Evolutionary conservation across 2,113 vertebrate genomes (phyloP), one percentile per base, ranked within the genome.

Genomic region (Phodopus roborovskii): DNA sequence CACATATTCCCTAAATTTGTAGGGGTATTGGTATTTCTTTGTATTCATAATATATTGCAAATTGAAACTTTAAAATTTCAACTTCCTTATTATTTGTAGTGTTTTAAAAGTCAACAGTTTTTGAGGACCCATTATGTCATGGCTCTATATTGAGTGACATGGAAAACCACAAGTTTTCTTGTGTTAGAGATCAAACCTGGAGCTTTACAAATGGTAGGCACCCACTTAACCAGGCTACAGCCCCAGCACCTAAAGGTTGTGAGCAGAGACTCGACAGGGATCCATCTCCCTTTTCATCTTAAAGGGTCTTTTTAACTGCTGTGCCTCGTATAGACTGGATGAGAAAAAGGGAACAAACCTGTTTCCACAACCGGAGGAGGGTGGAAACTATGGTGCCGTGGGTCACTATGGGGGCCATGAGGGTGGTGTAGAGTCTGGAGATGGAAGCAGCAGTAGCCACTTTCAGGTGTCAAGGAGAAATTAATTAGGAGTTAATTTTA

Each of bases 221-320:
- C 7, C 30, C 16, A 26, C 17, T 92, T 60, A 50, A 85, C 45
- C 45, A 94, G 58, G 20, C 28, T 30, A 26, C 19, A 64, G 42
- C 19, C n/a, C 56, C 24, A 74, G 33, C 8, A 39, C 58, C 42
- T 10, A 45, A 88, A n/a, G 36, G 19, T 74, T 87, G 86, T 85
- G 42, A 88, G 24, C 28, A 15, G 45, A 84, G 17, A 20, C 42
- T 5, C 62, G 7, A 50, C 45, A 50, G 10, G 4, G n/a, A 94
- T 84, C n/a, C 39, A 36, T 3, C n/a, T 12, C 8, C 50, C 50
- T 53, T 86, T 91, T 82, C 62, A 17, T 15, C 10, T 60, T 28
- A 81, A 91, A 92, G 71, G 50, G 79, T 78, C 70, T n/a, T 75
- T 97, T 84, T 83, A 74, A 70, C 45, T 94, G 68, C 62, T 70